A percentile compares a stretch with the other conserved stretches of the same genome.
phyloP scores from a whole-genome alignment of 2,113 vertebrate species.

The Procavia capensis region DNA sequence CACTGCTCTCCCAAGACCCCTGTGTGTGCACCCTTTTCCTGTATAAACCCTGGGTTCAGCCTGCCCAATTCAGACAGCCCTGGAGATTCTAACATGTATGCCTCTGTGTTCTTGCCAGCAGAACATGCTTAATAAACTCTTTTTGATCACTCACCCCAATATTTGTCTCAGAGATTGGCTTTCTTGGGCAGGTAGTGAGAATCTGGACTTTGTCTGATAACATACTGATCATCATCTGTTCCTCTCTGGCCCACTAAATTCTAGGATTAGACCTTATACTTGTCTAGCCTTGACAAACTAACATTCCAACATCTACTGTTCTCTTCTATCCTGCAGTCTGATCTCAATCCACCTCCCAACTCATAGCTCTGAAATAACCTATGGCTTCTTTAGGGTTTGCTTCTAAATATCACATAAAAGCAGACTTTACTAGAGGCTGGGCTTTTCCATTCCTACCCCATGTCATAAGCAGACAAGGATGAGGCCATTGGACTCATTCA shows the following conservation, averaged over 20 bases:
- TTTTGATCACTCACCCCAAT: too few species aligned
- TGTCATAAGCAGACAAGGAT: neutral
- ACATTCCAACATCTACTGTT: neutral
- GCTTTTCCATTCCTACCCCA: neutral
- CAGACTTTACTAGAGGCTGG: accelerated
- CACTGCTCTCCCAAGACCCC: too few species aligned
- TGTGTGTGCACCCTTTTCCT: too few species aligned
- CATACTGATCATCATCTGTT: too few species aligned
- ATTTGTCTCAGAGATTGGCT: too few species aligned
- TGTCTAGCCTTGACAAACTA: accelerated
- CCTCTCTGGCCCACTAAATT: neutral
- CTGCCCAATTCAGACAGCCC: too few species aligned
- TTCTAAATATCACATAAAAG: accelerated
- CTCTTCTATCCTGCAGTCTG: neutral
- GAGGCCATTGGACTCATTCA: neutral
- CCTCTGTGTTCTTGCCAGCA: too few species aligned
- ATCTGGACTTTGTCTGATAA: too few species aligned
- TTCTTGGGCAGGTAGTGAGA: too few species aligned
- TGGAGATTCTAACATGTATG: too few species aligned
- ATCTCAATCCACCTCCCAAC: neutral
- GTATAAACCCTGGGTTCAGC: too few species aligned
- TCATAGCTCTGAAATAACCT: neutral
- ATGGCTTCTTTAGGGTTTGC: neutral
- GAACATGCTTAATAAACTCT: too few species aligned
- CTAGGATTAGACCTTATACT: neutral